phyloP scores from a whole-genome alignment of 2,113 vertebrate genomes.

The Hassar affinis region DNA sequence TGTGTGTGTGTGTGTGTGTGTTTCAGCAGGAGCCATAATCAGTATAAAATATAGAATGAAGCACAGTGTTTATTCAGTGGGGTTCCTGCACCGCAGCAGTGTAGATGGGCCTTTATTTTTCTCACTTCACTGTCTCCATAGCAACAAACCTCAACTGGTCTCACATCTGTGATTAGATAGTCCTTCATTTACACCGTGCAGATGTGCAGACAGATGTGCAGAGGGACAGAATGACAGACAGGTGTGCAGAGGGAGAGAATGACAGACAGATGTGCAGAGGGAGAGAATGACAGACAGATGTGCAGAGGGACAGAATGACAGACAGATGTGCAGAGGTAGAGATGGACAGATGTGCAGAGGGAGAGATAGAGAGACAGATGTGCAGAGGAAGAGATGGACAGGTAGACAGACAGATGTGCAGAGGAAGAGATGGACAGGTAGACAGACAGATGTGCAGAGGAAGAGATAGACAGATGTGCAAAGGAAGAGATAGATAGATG shows the following conservation, averaged over 20 bases:
- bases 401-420: not conserved
- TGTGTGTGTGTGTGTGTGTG: not conserved
- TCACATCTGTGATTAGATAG: not conserved
- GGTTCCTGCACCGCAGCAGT: not conserved
- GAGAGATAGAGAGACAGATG: not conserved
- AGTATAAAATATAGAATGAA: not conserved
- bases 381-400: too few relatives aligned
- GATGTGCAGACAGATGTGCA: too few relatives aligned
- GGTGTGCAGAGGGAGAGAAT: too few relatives aligned
- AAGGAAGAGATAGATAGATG: too few relatives aligned
- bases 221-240: not conserved
- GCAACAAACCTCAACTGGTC: not conserved
- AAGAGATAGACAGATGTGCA: not conserved
- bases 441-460: not conserved
- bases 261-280: not conserved
- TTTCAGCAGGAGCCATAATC: not conserved
- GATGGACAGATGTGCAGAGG: not conserved
- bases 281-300: not conserved
- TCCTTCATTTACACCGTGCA: not conserved
- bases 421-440: not conserved
- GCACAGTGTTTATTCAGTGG: not conserved
- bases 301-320: not conserved
- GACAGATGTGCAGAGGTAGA: not conserved
- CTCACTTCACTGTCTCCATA: not conserved
- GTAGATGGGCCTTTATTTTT: slow-evolving; percentile 5